A percentile compares a stretch with the other conserved stretches of the same genome.
These are phyloP conservation scores for Drosophila orosa DNA, from an alignment of 1,140 invertebrate genomes.

Conservation along the genomic window DNA sequence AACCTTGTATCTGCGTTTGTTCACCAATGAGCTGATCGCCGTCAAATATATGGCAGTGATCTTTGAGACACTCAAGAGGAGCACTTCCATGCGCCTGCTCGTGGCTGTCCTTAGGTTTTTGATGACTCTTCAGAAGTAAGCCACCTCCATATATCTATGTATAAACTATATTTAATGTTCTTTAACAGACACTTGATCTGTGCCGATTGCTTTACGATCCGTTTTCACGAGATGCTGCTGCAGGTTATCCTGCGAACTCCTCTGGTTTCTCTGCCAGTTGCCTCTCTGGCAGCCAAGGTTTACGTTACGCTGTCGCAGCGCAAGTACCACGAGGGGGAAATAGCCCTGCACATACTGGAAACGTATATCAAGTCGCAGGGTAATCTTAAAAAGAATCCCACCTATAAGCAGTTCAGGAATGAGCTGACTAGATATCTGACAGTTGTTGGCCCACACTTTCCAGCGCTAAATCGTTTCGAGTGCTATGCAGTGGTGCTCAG, in stretches of 20 bases:
- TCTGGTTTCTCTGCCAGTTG: background rate
- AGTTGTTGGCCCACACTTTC: conserved; percentile 27
- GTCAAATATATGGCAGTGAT: conserved; percentile 48
- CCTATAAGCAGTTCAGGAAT: conserved; percentile 19
- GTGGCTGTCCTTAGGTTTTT: conserved; percentile 47
- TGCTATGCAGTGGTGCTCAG: conserved; percentile 27
- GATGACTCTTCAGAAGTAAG: conserved; percentile 46
- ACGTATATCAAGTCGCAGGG: conserved; percentile 37
- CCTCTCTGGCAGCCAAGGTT: conserved; percentile 38
- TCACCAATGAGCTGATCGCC: conserved; percentile 2
- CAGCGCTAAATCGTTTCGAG: conserved; percentile 26
- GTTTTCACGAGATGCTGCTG: conserved; percentile 53
- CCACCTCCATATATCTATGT: no score
- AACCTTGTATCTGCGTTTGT: conserved; percentile 16
- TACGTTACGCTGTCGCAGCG: conserved; percentile 55
- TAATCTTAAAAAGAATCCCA: conserved; percentile 1
- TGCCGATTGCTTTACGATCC: conserved; percentile 41
- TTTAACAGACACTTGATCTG: conserved; percentile 46
- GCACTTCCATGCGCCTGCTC: conserved; percentile 24
- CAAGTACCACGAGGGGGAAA: conserved; percentile 26
- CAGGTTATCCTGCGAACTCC: conserved; percentile 37
- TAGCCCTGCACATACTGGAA: conserved; percentile 58
- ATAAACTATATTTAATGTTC: no score
- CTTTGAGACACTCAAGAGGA: conserved; percentile 31
- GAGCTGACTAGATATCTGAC: conserved; percentile 33